Evolutionary conservation across 1,140 invertebrate genomes (phyloP), one percentile per base, ranked within the genome.

Genomic region (Rhagoletis zephyria): DNA sequence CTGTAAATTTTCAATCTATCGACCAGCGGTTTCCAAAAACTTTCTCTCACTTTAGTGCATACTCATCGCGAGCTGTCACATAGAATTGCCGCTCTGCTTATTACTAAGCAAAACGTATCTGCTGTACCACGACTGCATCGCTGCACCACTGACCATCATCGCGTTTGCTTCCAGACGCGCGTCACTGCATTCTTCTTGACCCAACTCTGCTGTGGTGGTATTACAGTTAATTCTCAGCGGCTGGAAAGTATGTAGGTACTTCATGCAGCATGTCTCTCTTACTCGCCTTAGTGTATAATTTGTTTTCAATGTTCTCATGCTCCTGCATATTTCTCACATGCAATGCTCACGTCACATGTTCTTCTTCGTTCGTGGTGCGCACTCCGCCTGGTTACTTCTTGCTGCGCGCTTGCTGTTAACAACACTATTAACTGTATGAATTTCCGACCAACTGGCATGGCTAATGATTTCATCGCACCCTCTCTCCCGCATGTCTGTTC

Each of bases 341-440:
- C 30, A 30, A 30, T 30, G 30, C 51, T 56, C 51, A 56, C 51
- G 30, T 56, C 51, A 7, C 51, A 7, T 10, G 51, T 56, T 56
- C 51, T 7, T 10, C 51, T 56, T 56, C 51, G 51, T 10, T 56
- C 12, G 3, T 3, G 3, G 1, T 63, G 0, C 67, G 16, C 40
- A 67, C 30, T 74, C 4, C 67, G 51, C 10, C 42, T 48, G 19
- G 3, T 30, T 67, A 19, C 48, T 48, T 14, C 48, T 81, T 81
- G 48, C 45, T 70, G 19, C 30, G 4, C 12, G 45, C n/a, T 30
- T 42, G 74, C 48, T 81, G 74, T 81, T 81, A 81, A 81, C 19
- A 56, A 56, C n/a, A 81, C 48, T 81, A 19, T 56, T 81, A 81
- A 81, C 6, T n/a, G 48, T 81, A 81, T 81, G 74, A 81, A 81